phyloP scores from a whole-genome alignment of 2,797 vertebrate species.

The Aplochiton taeniatus region DNA sequence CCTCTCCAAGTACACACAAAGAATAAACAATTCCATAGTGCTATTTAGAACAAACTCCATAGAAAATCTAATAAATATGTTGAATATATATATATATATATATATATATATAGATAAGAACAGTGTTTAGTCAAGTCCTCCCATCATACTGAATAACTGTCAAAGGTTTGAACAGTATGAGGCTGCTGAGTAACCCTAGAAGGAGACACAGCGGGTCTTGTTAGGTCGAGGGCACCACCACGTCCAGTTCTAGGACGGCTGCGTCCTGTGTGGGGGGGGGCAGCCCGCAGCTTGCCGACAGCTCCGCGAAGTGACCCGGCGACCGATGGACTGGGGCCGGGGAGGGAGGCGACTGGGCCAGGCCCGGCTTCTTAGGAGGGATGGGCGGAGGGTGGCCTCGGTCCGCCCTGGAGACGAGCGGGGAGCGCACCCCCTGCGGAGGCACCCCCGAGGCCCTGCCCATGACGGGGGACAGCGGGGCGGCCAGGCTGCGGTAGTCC shows the following conservation, averaged over 20 bases:
- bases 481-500: slow-evolving; percentile 83
- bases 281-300: slow-evolving; percentile 81
- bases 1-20: neutral
- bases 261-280: slow-evolving; percentile 71
- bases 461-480: slow-evolving; percentile 80
- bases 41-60: neutral
- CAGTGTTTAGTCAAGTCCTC: too few relatives aligned
- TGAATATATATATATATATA: too few relatives aligned
- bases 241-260: slow-evolving; percentile 88
- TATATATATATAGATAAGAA: too few relatives aligned
- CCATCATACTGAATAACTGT: too few relatives aligned
- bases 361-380: slow-evolving; percentile 93
- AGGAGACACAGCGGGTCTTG: slow-evolving; percentile 53
- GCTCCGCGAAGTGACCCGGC: slow-evolving; percentile 75
- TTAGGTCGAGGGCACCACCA: slow-evolving; percentile 87
- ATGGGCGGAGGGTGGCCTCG: slow-evolving; percentile 93
- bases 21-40: neutral
- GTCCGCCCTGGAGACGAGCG: slow-evolving; percentile 86
- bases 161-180: too few relatives aligned
- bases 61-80: slow-evolving; percentile 1
- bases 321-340: slow-evolving; percentile 71
- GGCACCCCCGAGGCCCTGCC: slow-evolving; percentile 73
- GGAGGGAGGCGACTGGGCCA: slow-evolving; percentile 85
- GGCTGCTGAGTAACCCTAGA: neutral
- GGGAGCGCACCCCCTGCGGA: slow-evolving; percentile 86